A percentile compares a stretch with the other conserved stretches of the same genome.
These are phyloP conservation scores for Clinocottus analis DNA, from an alignment of 2,113 vertebrate species.

Conservation along the genomic window DNA sequence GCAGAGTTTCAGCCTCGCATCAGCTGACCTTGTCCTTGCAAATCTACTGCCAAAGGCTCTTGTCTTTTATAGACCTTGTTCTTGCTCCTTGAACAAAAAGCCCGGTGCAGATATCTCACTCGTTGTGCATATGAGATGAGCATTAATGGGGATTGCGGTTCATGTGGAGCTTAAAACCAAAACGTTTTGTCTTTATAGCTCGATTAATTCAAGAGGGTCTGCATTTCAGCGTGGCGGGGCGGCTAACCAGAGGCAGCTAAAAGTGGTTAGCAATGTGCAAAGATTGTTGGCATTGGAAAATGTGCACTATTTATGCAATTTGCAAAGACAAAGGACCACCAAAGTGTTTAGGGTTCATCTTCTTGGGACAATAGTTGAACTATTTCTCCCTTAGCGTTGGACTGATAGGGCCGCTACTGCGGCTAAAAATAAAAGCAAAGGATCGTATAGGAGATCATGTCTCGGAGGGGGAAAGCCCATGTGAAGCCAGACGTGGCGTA, in stretches of 20 bases:
- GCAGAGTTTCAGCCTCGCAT: constrained; percentile 9
- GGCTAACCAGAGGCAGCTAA: not conserved
- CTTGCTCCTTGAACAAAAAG: constrained; percentile 2
- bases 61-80: not conserved
- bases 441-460: constrained; percentile 21
- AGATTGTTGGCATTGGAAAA: not conserved
- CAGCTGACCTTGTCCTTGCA: constrained; percentile 20
- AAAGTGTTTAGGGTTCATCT: not conserved
- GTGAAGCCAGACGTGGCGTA: constrained; percentile 13
- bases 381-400: not conserved
- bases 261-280: not conserved
- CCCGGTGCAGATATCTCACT: not conserved
- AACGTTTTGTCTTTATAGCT: not conserved
- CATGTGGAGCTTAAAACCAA: not conserved
- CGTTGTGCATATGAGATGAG: not conserved
- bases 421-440: constrained; percentile 30
- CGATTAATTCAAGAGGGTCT: not conserved
- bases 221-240: not conserved
- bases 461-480: constrained; percentile 14
- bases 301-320: not conserved
- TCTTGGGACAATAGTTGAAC: not conserved
- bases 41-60: constrained; percentile 17
- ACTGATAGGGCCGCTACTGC: not conserved
- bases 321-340: not conserved
- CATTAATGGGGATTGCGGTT: not conserved